Evolutionary conservation across 2,888 invertebrate genomes (phyloP).

Genomic region (Spilosoma lubricipeda): DNA sequence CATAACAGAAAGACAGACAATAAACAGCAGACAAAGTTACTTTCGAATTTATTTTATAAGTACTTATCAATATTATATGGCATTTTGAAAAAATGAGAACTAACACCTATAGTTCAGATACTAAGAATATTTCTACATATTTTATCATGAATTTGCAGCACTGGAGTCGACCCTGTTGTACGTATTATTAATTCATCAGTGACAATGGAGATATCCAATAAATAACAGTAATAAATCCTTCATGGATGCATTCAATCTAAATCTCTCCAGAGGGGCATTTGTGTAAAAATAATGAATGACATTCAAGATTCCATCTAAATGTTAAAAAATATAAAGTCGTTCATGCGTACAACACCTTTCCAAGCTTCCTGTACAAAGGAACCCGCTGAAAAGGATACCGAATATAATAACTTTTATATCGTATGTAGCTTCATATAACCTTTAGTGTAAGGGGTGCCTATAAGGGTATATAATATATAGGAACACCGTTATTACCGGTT

Average conservation of each 20-base stretch:
- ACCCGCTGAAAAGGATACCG: slow-evolving; percentile 15
- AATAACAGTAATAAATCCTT: background rate
- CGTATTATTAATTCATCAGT: background rate
- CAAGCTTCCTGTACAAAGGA: slow-evolving; percentile 3
- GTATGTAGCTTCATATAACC: slow-evolving; percentile 13
- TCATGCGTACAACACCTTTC: background rate
- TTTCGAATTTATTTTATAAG: too few species aligned
- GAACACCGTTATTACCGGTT: slow-evolving; percentile 17
- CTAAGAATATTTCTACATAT: too few species aligned
- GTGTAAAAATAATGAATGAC: background rate
- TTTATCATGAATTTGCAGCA: background rate
- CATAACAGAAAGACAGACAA: too few species aligned
- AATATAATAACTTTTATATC: slow-evolving; percentile 20
- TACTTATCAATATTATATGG: background rate
- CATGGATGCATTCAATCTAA: background rate
- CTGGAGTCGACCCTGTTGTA: background rate
- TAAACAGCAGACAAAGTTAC: too few species aligned
- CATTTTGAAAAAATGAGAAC: background rate
- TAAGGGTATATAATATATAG: slow-evolving; percentile 12
- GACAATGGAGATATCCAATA: background rate
- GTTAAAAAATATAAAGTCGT: background rate
- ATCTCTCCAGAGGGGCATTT: background rate
- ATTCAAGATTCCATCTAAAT: background rate
- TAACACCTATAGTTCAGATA: background rate
- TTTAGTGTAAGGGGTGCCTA: slow-evolving; percentile 15